A percentile compares a stretch with the other conserved stretches of the same genome.
phyloP scores from a whole-genome alignment of 2,113 vertebrate species.

The Sterna hirundo region DNA sequence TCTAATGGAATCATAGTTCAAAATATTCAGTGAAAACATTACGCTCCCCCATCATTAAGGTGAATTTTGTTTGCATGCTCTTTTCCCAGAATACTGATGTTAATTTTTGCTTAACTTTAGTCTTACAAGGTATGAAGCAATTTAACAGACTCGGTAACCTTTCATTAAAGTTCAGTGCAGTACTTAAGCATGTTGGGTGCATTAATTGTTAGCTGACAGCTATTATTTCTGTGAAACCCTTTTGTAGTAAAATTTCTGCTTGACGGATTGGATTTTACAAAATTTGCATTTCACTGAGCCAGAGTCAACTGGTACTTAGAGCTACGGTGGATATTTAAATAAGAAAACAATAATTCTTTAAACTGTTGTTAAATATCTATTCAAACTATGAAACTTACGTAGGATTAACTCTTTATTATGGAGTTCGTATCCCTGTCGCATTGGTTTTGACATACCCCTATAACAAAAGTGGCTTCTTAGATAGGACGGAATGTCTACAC shows the following conservation, averaged over 20 bases:
- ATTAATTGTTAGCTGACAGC: slow-evolving; percentile 82
- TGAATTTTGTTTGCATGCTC: slow-evolving; percentile 72
- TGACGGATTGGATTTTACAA: slow-evolving; percentile 75
- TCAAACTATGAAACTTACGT: slow-evolving; percentile 33
- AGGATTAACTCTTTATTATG: not conserved
- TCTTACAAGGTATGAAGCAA: slow-evolving; percentile 73
- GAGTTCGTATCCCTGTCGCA: not conserved
- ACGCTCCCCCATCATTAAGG: slow-evolving; percentile 61
- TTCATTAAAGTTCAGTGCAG: slow-evolving; percentile 78
- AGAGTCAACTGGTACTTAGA: slow-evolving; percentile 48
- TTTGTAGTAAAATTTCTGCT: slow-evolving; percentile 74
- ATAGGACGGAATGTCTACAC: fast-evolving
- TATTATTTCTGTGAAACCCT: slow-evolving; percentile 76
- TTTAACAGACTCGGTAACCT: slow-evolving; percentile 77
- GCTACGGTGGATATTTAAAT: slow-evolving; percentile 32
- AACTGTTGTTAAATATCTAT: slow-evolving; percentile 38
- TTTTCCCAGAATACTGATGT: slow-evolving; percentile 71
- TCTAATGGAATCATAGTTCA: slow-evolving; percentile 62
- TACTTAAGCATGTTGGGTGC: slow-evolving; percentile 73
- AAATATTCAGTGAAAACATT: slow-evolving; percentile 65
- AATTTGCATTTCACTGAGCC: slow-evolving; percentile 73
- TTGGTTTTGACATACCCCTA: not conserved
- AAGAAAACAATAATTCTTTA: slow-evolving; percentile 35
- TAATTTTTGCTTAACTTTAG: slow-evolving; percentile 79
- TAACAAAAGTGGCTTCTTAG: not conserved